Evolutionary conservation across 2,113 vertebrate species (phyloP).

Genomic region (Sinocyclocheilus anophthalmus): DNA sequence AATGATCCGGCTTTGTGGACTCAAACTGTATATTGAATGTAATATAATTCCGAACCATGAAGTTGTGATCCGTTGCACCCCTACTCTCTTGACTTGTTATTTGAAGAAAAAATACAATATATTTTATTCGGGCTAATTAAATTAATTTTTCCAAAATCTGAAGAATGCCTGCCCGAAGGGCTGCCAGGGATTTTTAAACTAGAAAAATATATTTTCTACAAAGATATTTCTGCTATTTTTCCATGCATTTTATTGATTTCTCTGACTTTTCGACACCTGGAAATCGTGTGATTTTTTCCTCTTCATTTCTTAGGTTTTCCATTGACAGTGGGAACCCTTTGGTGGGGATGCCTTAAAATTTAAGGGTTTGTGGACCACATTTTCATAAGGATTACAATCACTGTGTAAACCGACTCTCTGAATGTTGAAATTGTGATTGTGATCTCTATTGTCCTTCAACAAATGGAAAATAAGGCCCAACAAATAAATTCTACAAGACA

Average conservation of each 20-base stretch:
- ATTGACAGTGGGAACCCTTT: neutral
- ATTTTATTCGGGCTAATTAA: too few relatives aligned
- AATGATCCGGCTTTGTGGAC: too few relatives aligned
- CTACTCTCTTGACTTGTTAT: too few relatives aligned
- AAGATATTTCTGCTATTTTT: neutral
- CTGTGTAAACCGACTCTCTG: too few relatives aligned
- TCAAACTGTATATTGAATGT: too few relatives aligned
- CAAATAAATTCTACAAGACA: constrained; percentile 11
- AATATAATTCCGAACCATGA: too few relatives aligned
- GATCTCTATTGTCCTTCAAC: neutral
- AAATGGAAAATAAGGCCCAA: constrained; percentile 18
- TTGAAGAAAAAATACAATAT: too few relatives aligned
- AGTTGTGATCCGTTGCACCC: too few relatives aligned
- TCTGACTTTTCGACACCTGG: neutral
- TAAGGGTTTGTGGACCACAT: neutral
- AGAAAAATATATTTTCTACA: neutral
- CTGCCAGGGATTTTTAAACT: too few relatives aligned
- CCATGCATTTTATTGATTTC: neutral
- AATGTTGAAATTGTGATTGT: neutral
- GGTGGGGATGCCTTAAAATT: neutral
- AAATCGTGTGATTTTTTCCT: neutral
- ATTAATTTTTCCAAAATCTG: too few relatives aligned
- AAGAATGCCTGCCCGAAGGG: too few relatives aligned
- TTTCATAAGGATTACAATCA: neutral
- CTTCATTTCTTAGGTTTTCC: neutral